Evolutionary conservation across 2,888 invertebrate genomes (phyloP).

Genomic region (Dastarcus helophoroides): DNA sequence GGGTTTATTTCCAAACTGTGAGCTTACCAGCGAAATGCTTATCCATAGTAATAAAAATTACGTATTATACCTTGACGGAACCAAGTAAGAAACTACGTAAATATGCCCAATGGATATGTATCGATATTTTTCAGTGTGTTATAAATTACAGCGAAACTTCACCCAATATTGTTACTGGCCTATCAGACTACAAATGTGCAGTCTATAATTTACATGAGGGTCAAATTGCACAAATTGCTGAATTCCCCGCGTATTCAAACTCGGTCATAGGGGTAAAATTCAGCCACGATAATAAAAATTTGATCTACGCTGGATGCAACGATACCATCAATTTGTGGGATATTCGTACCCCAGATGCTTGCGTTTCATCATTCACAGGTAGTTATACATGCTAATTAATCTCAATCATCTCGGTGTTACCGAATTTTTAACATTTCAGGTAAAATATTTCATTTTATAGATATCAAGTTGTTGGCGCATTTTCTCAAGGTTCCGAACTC

Average conservation of each 20-base stretch:
- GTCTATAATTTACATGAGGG: constrained; percentile 39
- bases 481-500: too few relatives aligned
- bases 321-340: constrained; percentile 53
- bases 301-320: constrained; percentile 49
- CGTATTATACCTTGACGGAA: too few relatives aligned
- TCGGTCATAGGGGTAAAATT: constrained; percentile 47
- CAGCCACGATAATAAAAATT: constrained; percentile 43
- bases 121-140: too few relatives aligned
- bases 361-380: constrained; percentile 37
- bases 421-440: too few relatives aligned
- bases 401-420: too few relatives aligned
- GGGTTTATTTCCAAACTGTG: too few relatives aligned
- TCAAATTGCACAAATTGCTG: constrained; percentile 28
- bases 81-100: too few relatives aligned
- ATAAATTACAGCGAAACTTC: constrained; percentile 1
- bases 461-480: too few relatives aligned
- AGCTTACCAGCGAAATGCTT: too few relatives aligned
- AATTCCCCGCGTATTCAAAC: constrained; percentile 39
- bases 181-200: constrained; percentile 20
- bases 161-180: constrained; percentile 4
- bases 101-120: too few relatives aligned
- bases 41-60: too few relatives aligned
- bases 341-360: constrained; percentile 41
- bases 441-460: too few relatives aligned
- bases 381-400: constrained; percentile 10